Percentiles rank a stretch among this genome's conserved stretches.
phyloP scores from a whole-genome alignment of 2,797 vertebrate species.

The Myotis vivesi region DNA sequence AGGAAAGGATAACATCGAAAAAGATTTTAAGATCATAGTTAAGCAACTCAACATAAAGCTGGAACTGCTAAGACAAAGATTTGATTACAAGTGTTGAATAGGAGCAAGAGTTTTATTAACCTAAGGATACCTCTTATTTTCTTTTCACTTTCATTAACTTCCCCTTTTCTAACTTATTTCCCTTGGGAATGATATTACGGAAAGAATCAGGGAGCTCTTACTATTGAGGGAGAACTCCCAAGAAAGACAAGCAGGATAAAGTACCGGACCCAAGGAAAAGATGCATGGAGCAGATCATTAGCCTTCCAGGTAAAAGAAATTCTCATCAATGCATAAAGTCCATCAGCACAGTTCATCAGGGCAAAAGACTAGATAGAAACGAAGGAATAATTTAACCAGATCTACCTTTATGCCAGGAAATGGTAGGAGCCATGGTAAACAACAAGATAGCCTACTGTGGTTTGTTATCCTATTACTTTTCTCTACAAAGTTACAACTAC shows the following conservation, averaged over 20 bases:
- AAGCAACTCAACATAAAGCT: not conserved
- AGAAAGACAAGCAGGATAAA: not conserved
- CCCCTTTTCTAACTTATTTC: constrained; percentile 12
- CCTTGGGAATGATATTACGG: not conserved
- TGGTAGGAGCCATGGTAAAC: not conserved
- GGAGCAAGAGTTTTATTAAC: not conserved
- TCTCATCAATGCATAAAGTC: not conserved
- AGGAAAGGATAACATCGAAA: not conserved
- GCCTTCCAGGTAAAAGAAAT: not conserved
- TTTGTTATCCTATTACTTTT: not conserved
- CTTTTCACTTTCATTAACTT: not conserved
- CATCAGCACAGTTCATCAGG: not conserved
- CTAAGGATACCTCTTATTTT: not conserved
- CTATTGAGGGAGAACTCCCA: not conserved
- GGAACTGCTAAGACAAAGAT: not conserved
- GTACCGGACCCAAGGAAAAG: not conserved
- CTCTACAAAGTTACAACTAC: not conserved
- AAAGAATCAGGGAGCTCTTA: not conserved
- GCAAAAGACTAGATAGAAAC: constrained; percentile 1
- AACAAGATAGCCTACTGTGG: not conserved
- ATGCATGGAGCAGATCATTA: not conserved
- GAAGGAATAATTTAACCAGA: constrained; percentile 1
- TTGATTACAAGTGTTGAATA: not conserved
- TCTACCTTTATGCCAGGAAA: not conserved
- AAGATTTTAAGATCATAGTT: not conserved